Evolutionary conservation across 2,113 vertebrate species (phyloP), one percentile per base, ranked within the genome.

Genomic region (Atrichornis clamosus): DNA sequence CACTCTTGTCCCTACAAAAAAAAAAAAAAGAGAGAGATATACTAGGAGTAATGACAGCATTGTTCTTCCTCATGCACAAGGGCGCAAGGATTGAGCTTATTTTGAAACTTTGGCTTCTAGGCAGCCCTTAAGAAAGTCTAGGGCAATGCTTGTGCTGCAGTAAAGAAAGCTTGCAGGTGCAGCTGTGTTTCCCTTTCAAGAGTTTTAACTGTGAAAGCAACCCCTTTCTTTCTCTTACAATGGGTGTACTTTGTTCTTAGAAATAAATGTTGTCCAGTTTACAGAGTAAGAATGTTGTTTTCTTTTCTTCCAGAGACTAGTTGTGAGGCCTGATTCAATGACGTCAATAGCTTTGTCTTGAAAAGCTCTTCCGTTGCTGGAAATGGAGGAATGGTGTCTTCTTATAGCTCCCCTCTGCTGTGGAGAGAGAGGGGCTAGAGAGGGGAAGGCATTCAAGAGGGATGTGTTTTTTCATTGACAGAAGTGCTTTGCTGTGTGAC

Each of bases 251-350:
- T 94, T 94, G 73, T 94, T 91, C 79, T 90, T 90, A 50, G 79
- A 96, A 94, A 96, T 91, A 95, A 86, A 94, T 67, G 82, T 95
- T 96, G 79, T 89, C 87, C 59, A 72, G 95, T 90, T 95, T 96
- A 91, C 68, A 74, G 78, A 70, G 74, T 78, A 85, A 85, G 89
- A 92, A 76, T 93, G 63, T 32, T 89, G 18, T 80, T 47, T n/a
- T 70, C 35, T 84, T 95, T 89, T 81, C n/a, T 84, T 47, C 53
- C 42, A 76, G 52, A 59, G 37, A 23, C 73, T 84, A 84, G 89
- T 93, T 96, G 93, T 93, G 93, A 90, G 73, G 79, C 79, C 79
- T 76, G 55, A 62, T 64, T 47, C 2, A 23, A 13, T 89, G 83
- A 85, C 0, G 16, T 84, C 89, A 89, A 37, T 85, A 80, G 56